A percentile compares a stretch with the other conserved stretches of the same genome.
Conservation (phyloP, 2,888 invertebrate genomes). For the Xestia xanthographa region DNA sequence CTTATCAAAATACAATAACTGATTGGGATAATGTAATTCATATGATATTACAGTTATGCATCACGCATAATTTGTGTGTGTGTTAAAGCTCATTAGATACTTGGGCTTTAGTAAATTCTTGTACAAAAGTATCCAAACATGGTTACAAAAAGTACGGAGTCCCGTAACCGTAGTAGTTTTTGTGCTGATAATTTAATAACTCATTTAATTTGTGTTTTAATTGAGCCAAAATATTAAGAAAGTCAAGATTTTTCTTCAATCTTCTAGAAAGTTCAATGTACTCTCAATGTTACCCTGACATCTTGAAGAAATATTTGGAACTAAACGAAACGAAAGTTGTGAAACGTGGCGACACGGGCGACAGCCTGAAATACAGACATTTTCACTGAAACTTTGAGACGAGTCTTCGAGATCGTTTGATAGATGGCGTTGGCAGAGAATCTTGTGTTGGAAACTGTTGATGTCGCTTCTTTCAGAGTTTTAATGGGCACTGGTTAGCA, state of each 20-base stretch:
- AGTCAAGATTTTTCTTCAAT: neutral
- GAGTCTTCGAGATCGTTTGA: constrained; percentile 30
- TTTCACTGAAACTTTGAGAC: constrained; percentile 52
- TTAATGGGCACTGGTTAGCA: neutral
- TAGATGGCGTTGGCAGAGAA: constrained; percentile 61
- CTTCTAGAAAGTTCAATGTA: neutral
- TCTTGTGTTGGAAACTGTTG: neutral
- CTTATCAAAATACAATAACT: neutral
- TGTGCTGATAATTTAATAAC: no score
- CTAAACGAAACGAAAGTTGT: constrained; percentile 37
- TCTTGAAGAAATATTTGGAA: constrained; percentile 56
- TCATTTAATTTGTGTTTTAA: no score
- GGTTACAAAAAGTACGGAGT: neutral
- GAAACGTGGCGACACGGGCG: constrained; percentile 12
- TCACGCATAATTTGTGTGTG: no score
- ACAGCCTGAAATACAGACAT: constrained; percentile 56
- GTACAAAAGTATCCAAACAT: neutral
- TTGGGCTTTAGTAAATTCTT: neutral
- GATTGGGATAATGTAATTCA: neutral
- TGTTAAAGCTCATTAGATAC: neutral
- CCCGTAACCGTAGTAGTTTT: no score
- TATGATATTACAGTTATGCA: no score
- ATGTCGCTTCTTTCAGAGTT: neutral
- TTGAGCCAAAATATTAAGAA: neutral
- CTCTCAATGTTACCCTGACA: constrained; percentile 48